Base-by-base conservation (phyloP, 2,888 invertebrate genomes). In the Antheraea yamamai region DNA sequence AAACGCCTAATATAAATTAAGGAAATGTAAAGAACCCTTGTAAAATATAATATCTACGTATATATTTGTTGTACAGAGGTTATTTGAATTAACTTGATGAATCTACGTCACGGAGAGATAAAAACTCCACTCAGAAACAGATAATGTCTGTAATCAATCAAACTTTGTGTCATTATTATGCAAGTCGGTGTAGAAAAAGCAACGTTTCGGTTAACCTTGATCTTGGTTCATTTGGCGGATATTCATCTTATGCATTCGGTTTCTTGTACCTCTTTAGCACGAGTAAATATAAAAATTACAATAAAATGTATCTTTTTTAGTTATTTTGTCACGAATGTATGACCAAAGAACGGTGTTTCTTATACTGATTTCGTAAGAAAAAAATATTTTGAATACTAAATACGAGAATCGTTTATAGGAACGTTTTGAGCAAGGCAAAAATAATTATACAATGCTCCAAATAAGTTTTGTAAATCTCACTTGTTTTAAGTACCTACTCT, bases 171-270 rank as follows among this genome's bases (percentile, higher is more conserved):
- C 76, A 75, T 77, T 52, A 74, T 80, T 79, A 78, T 77, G 77
- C 72, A 81, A 83, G 76, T 76, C 66, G 66, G 35, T 74, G n/a
- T 47, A 47, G 35, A 47, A 51, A 70, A 74, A 75, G 76, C 75
- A 79, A 78, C 75, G 75, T 39, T 68, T 76, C 66, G 74, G 47
- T n/a, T 79, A 75, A 79, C 82, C 83, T 83, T 85, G 85, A 83
- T 83, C 83, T 84, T 81, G 80, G 47, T 55, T 74, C 76, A 73
- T 76, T 77, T 74, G 55, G 75, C 74, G 73, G 72, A 74, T 12
- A 58, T 4, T 6, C 14, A 4, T n/a, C n/a, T 20, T 12, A 23
- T 23, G 10, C 47, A 61, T 61, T 12, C 7, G n/a, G 12, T 23
- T 61, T 61, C 7, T 61, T 61, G 8, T 61, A 23, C 2, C 2